Conservation (phyloP, 1,140 invertebrate genomes). For the Caerostris darwini region DNA sequence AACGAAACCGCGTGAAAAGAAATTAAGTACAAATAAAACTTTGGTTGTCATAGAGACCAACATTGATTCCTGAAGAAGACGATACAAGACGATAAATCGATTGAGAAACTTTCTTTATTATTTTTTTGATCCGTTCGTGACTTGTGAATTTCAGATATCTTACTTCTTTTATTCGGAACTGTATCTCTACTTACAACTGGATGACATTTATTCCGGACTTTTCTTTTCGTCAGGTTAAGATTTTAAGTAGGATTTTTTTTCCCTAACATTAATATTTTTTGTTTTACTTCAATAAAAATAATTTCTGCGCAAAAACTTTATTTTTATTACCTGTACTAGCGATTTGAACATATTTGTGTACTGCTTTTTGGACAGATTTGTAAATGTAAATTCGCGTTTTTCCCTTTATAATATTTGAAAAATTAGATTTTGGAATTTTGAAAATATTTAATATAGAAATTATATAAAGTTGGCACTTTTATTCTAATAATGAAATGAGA, state of each 20-base stretch:
- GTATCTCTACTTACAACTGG: background rate
- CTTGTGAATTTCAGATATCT: background rate
- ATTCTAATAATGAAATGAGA: too few species aligned
- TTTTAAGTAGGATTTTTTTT: background rate
- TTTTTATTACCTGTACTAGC: background rate
- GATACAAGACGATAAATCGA: conserved; percentile 25
- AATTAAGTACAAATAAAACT: conserved; percentile 33
- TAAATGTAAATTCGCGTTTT: too few species aligned
- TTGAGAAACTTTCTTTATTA: background rate
- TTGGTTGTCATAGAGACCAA: conserved; percentile 27
- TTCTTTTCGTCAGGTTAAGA: too few species aligned
- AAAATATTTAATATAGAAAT: too few species aligned
- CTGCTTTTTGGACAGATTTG: too few species aligned
- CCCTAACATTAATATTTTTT: background rate
- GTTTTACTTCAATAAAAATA: background rate
- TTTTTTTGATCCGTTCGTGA: background rate
- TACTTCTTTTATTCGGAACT: background rate
- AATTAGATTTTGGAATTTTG: too few species aligned
- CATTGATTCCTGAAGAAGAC: background rate
- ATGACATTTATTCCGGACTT: background rate
- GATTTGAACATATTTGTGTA: too few species aligned
- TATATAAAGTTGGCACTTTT: too few species aligned
- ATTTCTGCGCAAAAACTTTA: background rate
- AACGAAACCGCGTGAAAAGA: background rate
- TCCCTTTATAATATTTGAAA: too few species aligned